phyloP scores from a whole-genome alignment of 92 coral and sea anemone genomes.

The Muricea muricata region DNA sequence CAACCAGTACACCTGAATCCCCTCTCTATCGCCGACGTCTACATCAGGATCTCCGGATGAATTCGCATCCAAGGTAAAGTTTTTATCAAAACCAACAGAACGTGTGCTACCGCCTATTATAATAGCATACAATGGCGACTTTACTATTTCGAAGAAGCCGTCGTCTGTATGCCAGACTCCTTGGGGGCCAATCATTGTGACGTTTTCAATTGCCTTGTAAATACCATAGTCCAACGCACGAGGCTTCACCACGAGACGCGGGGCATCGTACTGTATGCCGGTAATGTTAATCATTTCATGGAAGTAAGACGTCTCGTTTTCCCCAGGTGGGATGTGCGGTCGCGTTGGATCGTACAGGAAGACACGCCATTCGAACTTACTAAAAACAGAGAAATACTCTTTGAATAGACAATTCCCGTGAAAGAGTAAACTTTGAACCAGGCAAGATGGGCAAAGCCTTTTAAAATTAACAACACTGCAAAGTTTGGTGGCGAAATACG shows the following conservation, averaged over 20 bases:
- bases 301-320: slow-evolving; percentile 21
- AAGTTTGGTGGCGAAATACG: no score
- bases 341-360: slow-evolving; percentile 23
- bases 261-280: slow-evolving; percentile 7
- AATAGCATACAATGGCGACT: slow-evolving; percentile 64
- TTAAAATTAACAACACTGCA: no score
- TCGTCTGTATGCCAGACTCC: slow-evolving; percentile 56
- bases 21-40: slow-evolving; percentile 25
- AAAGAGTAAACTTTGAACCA: no score
- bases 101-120: slow-evolving; percentile 72
- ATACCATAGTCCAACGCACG: slow-evolving; percentile 58
- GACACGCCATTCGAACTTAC: slow-evolving; percentile 62
- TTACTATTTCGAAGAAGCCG: slow-evolving; percentile 63
- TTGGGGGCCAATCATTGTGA: slow-evolving; percentile 72
- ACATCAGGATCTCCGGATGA: slow-evolving; percentile 78
- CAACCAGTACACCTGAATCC: slow-evolving; percentile 75
- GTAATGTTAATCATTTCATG: slow-evolving; percentile 2
- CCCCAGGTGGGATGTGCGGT: slow-evolving; percentile 26
- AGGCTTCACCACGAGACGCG: slow-evolving; percentile 66
- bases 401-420: no score
- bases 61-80: slow-evolving; percentile 52
- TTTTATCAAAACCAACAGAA: slow-evolving; percentile 74
- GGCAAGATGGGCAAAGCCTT: no score
- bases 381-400: not conserved
- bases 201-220: slow-evolving; percentile 44